Conservation (phyloP, 2,797 vertebrate species). For the Capromys pilorides region DNA sequence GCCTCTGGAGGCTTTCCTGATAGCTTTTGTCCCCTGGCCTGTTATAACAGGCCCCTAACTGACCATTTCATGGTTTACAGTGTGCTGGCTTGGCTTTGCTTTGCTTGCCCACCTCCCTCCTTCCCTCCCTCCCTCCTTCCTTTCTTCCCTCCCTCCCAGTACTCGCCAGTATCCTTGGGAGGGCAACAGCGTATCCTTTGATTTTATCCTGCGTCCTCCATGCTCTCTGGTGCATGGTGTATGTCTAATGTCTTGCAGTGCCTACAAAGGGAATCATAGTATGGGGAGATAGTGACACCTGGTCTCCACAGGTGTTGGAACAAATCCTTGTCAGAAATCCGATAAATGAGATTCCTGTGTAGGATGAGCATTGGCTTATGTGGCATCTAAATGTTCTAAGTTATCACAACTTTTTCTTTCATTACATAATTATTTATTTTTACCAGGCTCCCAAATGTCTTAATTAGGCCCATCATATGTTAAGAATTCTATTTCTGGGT, state of each 20-base stretch:
- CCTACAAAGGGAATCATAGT: not conserved
- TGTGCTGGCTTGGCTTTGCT: not conserved
- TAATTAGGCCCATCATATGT: constrained; percentile 41
- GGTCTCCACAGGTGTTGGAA: not conserved
- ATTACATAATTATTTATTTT: constrained; percentile 70
- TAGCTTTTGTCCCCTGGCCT: no score
- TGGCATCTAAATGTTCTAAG: constrained; percentile 29
- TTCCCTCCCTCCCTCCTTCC: not conserved
- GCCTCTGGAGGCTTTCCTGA: not conserved
- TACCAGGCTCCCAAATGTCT: constrained; percentile 54
- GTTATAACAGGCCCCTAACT: no score
- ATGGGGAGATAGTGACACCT: no score
- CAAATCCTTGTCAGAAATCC: not conserved
- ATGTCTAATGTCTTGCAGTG: not conserved
- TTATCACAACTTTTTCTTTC: not conserved
- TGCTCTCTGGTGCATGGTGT: accelerated
- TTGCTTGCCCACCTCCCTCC: not conserved
- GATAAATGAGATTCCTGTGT: not conserved
- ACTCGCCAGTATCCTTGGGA: not conserved
- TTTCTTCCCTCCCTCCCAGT: not conserved
- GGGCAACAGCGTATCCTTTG: not conserved
- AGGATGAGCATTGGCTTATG: not conserved
- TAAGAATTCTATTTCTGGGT: constrained; percentile 62
- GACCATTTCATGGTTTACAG: not conserved
- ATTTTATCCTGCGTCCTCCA: not conserved